These are phyloP conservation scores for Axis porcinus DNA, from an alignment of 2,113 vertebrate genomes.

Conservation along the genomic window DNA sequence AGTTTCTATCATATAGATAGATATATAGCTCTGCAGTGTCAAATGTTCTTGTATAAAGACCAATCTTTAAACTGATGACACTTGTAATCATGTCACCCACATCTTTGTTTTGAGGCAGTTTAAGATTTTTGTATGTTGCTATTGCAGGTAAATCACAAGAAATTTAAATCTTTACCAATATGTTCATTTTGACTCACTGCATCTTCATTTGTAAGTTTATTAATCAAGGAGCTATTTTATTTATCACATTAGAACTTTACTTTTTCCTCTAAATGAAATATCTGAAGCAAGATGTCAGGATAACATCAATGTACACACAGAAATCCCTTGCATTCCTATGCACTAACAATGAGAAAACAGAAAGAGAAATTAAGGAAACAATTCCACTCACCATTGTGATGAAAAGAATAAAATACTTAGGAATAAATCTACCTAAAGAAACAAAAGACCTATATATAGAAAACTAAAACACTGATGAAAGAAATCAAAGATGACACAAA, in stretches of 20 bases:
- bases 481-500: neutral
- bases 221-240: neutral
- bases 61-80: neutral
- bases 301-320: neutral
- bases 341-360: neutral
- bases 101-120: neutral
- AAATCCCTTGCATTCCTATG: neutral
- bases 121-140: neutral
- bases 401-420: neutral
- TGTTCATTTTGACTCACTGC: neutral
- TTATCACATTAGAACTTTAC: neutral
- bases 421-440: neutral
- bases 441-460: neutral
- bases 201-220: neutral
- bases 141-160: neutral
- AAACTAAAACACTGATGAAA: neutral
- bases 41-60: neutral
- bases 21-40: neutral
- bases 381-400: neutral
- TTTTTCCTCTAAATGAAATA: neutral
- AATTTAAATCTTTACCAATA: neutral
- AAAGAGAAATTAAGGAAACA: neutral
- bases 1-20: neutral
- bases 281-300: neutral
- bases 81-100: neutral